Conservation (phyloP, 1,140 invertebrate species). For the Eumeta japonica region DNA sequence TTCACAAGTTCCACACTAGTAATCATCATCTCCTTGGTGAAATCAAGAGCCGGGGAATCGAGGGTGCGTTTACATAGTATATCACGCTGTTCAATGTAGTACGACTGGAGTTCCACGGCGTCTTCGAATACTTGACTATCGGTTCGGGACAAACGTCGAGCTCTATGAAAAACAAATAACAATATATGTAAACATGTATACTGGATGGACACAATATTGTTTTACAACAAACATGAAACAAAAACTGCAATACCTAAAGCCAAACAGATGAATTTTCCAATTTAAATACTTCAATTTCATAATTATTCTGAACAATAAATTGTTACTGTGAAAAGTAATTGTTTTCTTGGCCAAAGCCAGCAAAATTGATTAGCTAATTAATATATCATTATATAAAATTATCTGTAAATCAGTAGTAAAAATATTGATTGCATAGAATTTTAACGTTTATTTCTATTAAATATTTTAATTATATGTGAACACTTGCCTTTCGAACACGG, state of each 20-base stretch:
- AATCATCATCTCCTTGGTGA: conserved; percentile 72
- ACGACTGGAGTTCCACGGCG: conserved; percentile 89
- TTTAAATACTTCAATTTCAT: not conserved
- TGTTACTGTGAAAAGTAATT: too few species aligned
- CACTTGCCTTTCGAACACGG: conserved; percentile 74
- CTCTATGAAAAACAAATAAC: conserved; percentile 48
- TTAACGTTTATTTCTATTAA: too few species aligned
- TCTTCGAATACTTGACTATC: conserved; percentile 96
- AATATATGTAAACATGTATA: too few species aligned
- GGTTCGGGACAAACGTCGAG: conserved; percentile 79
- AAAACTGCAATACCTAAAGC: not conserved
- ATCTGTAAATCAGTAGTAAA: too few species aligned
- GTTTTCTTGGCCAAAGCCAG: too few species aligned
- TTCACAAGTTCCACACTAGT: conserved; percentile 74
- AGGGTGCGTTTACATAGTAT: conserved; percentile 77
- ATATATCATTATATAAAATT: too few species aligned
- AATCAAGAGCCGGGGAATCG: conserved; percentile 83
- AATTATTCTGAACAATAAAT: too few species aligned
- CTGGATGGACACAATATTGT: too few species aligned
- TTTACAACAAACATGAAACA: too few species aligned
- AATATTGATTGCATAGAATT: too few species aligned
- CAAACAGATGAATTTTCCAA: not conserved
- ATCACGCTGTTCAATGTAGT: conserved; percentile 81
- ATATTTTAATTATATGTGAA: too few species aligned
- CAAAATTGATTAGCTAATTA: too few species aligned